These are phyloP conservation scores for Salarias fasciatus DNA, from an alignment of 2,797 vertebrate species.

Conservation along the genomic window DNA sequence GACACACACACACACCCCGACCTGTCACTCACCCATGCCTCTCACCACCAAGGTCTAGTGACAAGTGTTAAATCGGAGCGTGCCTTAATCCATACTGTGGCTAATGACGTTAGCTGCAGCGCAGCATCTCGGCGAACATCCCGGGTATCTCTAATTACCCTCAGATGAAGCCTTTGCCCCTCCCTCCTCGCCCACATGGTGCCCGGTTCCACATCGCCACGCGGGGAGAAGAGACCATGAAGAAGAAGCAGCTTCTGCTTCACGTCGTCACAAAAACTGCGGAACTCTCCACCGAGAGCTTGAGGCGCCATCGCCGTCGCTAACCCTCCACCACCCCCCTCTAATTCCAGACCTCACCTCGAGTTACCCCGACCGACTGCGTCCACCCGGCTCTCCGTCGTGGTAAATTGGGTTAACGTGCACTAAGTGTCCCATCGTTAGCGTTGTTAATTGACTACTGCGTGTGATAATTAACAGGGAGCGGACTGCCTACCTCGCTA, in stretches of 20 bases:
- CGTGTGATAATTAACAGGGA: constrained; percentile 83
- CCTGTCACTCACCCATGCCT: constrained; percentile 72
- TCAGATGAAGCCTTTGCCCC: constrained; percentile 49
- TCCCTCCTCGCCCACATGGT: constrained; percentile 44
- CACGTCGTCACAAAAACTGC: constrained; percentile 3
- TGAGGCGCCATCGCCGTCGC: background rate
- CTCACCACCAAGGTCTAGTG: constrained; percentile 72
- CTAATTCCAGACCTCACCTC: constrained; percentile 42
- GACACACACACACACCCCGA: constrained; percentile 6
- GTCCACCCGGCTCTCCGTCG: constrained; percentile 64
- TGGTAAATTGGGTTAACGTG: constrained; percentile 80
- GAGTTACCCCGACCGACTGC: constrained; percentile 61
- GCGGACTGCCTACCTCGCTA: constrained; percentile 77
- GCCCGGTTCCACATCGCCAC: constrained; percentile 18
- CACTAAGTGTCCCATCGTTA: constrained; percentile 82
- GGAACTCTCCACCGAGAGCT: constrained; percentile 9
- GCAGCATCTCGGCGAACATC: constrained; percentile 62
- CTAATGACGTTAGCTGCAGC: constrained; percentile 71
- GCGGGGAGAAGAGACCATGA: constrained; percentile 8
- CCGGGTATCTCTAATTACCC: constrained; percentile 58
- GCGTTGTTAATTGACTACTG: constrained; percentile 82
- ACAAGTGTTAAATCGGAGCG: constrained; percentile 76
- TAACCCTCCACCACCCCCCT: constrained; percentile 8
- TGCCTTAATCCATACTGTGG: constrained; percentile 53
- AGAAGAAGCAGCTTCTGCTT: constrained; percentile 8